Conservation (phyloP, 2,113 vertebrate genomes). For the Coreoperca whiteheadi region DNA sequence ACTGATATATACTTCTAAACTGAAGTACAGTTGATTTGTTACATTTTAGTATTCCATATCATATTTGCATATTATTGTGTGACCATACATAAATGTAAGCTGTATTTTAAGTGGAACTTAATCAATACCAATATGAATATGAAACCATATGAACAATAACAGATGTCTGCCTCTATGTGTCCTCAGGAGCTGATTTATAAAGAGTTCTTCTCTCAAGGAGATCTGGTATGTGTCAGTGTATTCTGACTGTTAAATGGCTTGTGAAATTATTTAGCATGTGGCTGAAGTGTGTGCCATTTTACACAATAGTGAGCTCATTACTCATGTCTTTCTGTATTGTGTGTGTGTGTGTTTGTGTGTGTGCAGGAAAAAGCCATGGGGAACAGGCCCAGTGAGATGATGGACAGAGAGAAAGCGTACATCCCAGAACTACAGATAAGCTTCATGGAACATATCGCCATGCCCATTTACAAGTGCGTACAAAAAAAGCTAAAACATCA, state of each 20-base stretch:
- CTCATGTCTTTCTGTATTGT: slow-evolving; percentile 28
- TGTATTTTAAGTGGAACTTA: not conserved
- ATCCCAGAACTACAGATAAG: slow-evolving; percentile 98
- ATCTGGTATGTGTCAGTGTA: slow-evolving; percentile 89
- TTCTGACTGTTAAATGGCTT: slow-evolving; percentile 13
- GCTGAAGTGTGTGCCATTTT: slow-evolving; percentile 17
- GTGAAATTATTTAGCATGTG: slow-evolving; percentile 29
- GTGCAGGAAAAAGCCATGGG: slow-evolving; percentile 98
- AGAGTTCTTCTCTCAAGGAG: slow-evolving; percentile 99
- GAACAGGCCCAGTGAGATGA: slow-evolving; percentile 98
- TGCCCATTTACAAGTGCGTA: slow-evolving; percentile 97
- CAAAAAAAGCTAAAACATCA: not conserved
- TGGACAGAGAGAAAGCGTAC: slow-evolving; percentile 99
- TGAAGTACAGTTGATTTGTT: not conserved
- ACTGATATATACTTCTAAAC: not conserved
- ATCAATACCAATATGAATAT: not conserved
- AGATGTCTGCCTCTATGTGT: slow-evolving; percentile 44
- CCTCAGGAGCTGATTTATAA: slow-evolving; percentile 98
- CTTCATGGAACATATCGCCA: slow-evolving; percentile 99
- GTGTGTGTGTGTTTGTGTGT: slow-evolving; percentile 34
- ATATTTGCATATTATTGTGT: not conserved
- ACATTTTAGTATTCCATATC: not conserved
- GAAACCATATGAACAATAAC: slow-evolving; percentile 2
- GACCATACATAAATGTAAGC: not conserved
- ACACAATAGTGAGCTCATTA: slow-evolving; percentile 23